Evolutionary conservation across 2,797 vertebrate species (phyloP).

Genomic region (Menidia menidia): DNA sequence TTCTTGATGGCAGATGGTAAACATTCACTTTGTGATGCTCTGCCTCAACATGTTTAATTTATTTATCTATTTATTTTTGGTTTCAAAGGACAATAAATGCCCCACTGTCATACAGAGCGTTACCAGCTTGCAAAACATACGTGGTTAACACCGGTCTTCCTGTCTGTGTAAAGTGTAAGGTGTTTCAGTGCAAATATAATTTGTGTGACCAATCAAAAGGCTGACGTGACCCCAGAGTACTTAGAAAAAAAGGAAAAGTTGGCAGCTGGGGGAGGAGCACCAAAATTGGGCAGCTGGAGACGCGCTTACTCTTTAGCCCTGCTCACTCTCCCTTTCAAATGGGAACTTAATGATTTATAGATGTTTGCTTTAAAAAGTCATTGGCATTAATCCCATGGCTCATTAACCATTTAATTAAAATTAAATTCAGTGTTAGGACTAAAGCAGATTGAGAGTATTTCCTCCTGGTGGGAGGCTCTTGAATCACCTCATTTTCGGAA

Average conservation of each 20-base stretch:
- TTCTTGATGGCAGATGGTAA: too few relatives aligned
- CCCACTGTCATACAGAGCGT: background rate
- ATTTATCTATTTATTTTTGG: rapidly evolving
- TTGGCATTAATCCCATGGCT: constrained; percentile 90
- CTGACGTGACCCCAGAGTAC: constrained; percentile 37
- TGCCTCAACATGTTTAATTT: background rate
- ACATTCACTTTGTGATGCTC: background rate
- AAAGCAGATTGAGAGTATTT: constrained; percentile 85
- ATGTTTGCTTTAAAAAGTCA: constrained; percentile 90
- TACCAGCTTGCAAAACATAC: background rate
- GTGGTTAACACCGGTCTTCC: constrained; percentile 14
- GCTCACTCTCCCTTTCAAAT: constrained; percentile 78
- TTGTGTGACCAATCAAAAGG: constrained; percentile 47
- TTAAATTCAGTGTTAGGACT: constrained; percentile 86
- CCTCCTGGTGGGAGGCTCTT: constrained; percentile 82
- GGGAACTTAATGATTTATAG: constrained; percentile 88
- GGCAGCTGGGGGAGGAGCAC: constrained; percentile 4
- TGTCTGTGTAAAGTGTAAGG: constrained; percentile 9
- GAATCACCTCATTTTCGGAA: constrained; percentile 82
- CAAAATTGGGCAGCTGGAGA: constrained; percentile 70
- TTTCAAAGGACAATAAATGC: background rate
- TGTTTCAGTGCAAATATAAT: constrained; percentile 46
- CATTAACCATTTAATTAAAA: constrained; percentile 92
- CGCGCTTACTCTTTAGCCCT: constrained; percentile 74
- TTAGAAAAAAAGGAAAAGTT: background rate